Evolutionary conservation across 2,113 vertebrate genomes (phyloP), one percentile per base, ranked within the genome.

Genomic region (Xenus cinereus): DNA sequence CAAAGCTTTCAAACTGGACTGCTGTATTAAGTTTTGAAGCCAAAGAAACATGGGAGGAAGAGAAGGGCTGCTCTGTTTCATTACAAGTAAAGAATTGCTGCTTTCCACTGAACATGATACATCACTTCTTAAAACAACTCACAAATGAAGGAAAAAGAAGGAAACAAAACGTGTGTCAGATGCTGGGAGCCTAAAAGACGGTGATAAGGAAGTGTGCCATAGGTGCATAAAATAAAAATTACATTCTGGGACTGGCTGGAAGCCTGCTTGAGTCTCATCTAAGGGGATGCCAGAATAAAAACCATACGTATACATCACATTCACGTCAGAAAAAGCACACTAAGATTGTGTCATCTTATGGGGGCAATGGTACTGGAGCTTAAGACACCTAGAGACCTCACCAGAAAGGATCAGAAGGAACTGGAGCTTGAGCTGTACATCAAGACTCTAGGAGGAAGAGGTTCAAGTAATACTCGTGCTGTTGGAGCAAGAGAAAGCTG

Each of bases 261-360:
- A 24, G 14, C 22, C 30, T 20, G 39, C 45, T 78, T 60, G 7
- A 60, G 51, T 14, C 59, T 41, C n/a, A 54, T 4, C 26, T 20
- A 67, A 28, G 30, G n/a, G 39, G 21, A 73, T 0, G 0, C 8
- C 51, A 20, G 73, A 66, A 45, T 23, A 33, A 53, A 64, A 35
- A 2, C 1, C 26, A 14, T 3, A 53, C 12, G 11, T 4, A 39
- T 2, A n/a, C 24, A 41, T 27, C 46, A 9, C 50, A 23, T 23
- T 9, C 23, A 19, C 0, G 23, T 33, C 71, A 72, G 78, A 50
- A 39, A 23, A 39, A 30, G 33, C 13, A 35, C 1, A 6, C 28
- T 18, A 21, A 17, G 30, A 22, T 15, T 12, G 18, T 4, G 48
- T 60, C 27, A 19, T 24, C n/a, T 48, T 6, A 18, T 22, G 13